These are phyloP conservation scores for Platorchestia sp. DNA, from an alignment of 1,140 invertebrate species.

Conservation along the genomic window DNA sequence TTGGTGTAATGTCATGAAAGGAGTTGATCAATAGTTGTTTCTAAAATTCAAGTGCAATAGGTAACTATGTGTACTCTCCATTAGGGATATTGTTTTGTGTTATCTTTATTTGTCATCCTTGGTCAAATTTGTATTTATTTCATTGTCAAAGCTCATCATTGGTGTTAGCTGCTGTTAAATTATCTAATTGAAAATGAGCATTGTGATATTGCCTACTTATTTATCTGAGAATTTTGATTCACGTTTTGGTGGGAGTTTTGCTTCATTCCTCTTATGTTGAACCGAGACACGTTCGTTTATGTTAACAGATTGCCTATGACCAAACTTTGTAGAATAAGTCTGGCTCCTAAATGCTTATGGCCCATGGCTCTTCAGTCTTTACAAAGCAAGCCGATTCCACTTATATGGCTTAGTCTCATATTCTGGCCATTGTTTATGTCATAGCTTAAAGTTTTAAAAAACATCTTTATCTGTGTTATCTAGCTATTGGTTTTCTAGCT, in stretches of 20 bases:
- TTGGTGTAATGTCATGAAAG: too few relatives aligned
- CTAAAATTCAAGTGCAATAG: background rate
- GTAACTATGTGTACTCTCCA: background rate
- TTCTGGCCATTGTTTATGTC: background rate
- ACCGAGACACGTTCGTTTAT: background rate
- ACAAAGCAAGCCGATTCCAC: background rate
- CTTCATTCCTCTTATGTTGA: too few relatives aligned
- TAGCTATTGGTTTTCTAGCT: background rate
- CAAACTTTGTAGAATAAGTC: too few relatives aligned
- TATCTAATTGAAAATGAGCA: too few relatives aligned
- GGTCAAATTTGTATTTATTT: too few relatives aligned
- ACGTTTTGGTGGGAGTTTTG: background rate
- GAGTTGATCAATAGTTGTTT: background rate
- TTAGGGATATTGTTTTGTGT: background rate
- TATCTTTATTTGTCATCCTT: background rate
- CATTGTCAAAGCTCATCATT: too few relatives aligned
- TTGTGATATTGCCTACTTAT: background rate
- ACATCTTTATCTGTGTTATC: background rate
- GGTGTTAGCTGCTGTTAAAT: too few relatives aligned
- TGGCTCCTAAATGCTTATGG: too few relatives aligned
- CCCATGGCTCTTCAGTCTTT: background rate
- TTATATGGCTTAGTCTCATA: background rate
- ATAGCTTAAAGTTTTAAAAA: background rate
- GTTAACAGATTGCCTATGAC: background rate
- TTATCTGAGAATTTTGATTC: background rate